Base-by-base conservation (phyloP, 1,140 invertebrate species). In the Aphelinus atriplicis region DNA sequence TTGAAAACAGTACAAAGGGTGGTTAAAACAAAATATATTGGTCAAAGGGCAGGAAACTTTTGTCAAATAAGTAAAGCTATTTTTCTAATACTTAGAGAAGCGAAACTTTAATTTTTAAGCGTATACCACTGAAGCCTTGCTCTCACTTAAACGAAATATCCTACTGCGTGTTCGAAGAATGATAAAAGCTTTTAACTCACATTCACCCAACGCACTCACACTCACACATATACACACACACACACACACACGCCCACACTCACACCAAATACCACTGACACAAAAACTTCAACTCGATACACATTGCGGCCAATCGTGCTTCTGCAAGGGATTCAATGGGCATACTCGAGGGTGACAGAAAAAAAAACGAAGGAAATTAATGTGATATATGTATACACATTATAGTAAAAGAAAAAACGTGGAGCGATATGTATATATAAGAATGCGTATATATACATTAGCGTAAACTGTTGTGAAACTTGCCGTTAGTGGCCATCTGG, bases 1-100 rank as follows among this genome's bases (percentile, higher is more conserved):
- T 88, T 88, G 87, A 88, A 83, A 88, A 88, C 85, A 88, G 87
- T 88, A 88, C 87, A 88, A 88, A 88, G 85, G 84, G 82, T 86
- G 84, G 81, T 85, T 84, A 77, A 81, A 81, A 81, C 74, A 82
- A 83, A 85, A 83, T 80, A 77, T 80, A 87, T 87, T 86, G 86
- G 84, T 87, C 82, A 85, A 87, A 86, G 86, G 85, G 81, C 87
- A 86, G 84, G 86, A 85, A 87, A 87, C 79, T 86, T 85, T 87
- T 84, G 83, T 87, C 85, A 84, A 85, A 86, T 85, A 84, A 86
- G 84, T 84, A 82, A 87, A 87, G 82, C 85, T 88, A 88, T 88
- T 88, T 88, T 88, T 88, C 85, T 88, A 88, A 88, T 87, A 87
- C 83, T 81, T 84, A 86, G 82, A 85, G 80, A 83, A 66, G 81